These are phyloP conservation scores for Spatula versicolor DNA, from an alignment of 2,797 vertebrate genomes.

Conservation along the genomic window DNA sequence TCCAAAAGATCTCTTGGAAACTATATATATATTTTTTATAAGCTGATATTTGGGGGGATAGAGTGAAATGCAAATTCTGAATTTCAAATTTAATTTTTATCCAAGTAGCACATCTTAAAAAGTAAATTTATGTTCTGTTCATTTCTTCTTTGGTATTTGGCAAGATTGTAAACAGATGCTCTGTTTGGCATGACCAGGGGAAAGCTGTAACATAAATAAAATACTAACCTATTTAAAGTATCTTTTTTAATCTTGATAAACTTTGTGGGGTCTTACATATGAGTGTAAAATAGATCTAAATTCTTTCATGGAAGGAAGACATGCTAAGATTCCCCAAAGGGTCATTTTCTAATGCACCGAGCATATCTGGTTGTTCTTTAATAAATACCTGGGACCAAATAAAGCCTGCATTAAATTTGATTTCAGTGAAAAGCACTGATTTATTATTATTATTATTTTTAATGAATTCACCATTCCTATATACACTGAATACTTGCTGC, in stretches of 20 bases:
- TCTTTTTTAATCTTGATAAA: slow-evolving; percentile 57
- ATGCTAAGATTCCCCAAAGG: not conserved
- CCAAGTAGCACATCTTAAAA: slow-evolving; percentile 51
- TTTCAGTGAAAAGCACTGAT: not conserved
- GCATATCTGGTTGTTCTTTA: not conserved
- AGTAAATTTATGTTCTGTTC: slow-evolving; percentile 68
- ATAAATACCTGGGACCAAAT: not conserved
- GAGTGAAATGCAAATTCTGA: slow-evolving; percentile 43
- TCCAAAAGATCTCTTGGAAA: not conserved
- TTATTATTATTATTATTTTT: not conserved
- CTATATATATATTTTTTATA: not conserved
- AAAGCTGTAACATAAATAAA: slow-evolving; percentile 62
- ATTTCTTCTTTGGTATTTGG: slow-evolving; percentile 66
- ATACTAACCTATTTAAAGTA: slow-evolving; percentile 70
- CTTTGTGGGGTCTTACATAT: not conserved
- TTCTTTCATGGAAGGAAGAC: not conserved
- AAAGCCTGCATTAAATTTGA: not conserved
- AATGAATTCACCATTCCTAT: not conserved
- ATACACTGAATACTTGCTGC: not conserved
- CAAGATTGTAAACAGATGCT: slow-evolving; percentile 66
- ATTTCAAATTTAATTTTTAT: slow-evolving; percentile 66
- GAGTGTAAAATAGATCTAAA: slow-evolving; percentile 31
- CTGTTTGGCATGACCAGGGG: slow-evolving; percentile 58
- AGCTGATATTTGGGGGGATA: not conserved
- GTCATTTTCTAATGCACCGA: not conserved